A percentile compares a stretch with the other conserved stretches of the same genome.
phyloP scores from a whole-genome alignment of 2,797 vertebrate species.

The Centroberyx gerrardi region DNA sequence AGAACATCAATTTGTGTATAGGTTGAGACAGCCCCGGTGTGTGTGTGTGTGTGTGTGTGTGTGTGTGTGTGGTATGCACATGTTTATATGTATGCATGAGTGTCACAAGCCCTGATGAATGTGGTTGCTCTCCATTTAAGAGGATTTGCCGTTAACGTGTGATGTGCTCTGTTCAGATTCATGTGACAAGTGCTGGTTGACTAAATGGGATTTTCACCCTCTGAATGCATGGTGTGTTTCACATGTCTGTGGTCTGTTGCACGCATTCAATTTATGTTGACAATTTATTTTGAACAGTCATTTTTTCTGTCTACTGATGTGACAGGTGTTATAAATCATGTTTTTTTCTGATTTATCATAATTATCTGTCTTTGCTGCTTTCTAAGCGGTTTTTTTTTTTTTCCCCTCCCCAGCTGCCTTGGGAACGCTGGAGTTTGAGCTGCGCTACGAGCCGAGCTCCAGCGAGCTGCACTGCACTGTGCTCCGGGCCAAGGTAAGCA shows the following conservation, averaged over 20 bases:
- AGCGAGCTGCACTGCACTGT: slow-evolving; percentile 88
- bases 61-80: neutral
- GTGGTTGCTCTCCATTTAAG: slow-evolving; percentile 9
- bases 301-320: neutral
- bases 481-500: slow-evolving; percentile 87
- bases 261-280: slow-evolving; percentile 27
- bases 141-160: slow-evolving; percentile 29
- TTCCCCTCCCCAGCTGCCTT: slow-evolving; percentile 81
- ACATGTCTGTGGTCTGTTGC: neutral
- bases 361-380: neutral
- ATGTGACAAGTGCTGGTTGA: slow-evolving; percentile 28
- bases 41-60: slow-evolving; percentile 1
- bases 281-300: neutral
- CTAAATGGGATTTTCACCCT: slow-evolving; percentile 42
- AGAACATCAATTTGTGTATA: too few species aligned
- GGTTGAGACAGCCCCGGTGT: neutral
- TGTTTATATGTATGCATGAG: neutral
- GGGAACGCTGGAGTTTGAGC: slow-evolving; percentile 89
- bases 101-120: slow-evolving; percentile 7
- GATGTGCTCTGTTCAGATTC: slow-evolving; percentile 23
- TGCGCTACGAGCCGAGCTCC: slow-evolving; percentile 86
- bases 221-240: neutral
- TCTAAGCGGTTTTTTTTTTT: neutral
- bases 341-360: slow-evolving; percentile 10
- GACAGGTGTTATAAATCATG: neutral